phyloP scores from a whole-genome alignment of 2,888 invertebrate genomes.

The Brenthis hecate region DNA sequence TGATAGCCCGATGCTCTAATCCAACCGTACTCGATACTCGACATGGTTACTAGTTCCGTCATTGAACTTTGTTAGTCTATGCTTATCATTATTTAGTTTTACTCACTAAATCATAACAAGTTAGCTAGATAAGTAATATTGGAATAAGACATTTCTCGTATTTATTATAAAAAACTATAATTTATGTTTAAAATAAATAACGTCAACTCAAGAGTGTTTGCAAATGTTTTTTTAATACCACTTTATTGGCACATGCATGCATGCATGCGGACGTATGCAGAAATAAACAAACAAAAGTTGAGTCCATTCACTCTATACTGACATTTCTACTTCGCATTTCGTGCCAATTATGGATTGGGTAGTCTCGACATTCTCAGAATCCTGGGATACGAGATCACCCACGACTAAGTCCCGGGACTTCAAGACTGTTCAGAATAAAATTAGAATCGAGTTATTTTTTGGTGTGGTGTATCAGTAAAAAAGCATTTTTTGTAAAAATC shows the following conservation, averaged over 20 bases:
- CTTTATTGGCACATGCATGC: conserved; percentile 73
- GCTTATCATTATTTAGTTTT: conserved; percentile 35
- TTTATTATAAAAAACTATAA: not conserved
- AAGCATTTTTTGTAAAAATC: no score
- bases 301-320: conserved; percentile 78
- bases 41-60: conserved; percentile 48
- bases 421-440: no score
- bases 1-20: conserved; percentile 65
- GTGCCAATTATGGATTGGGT: conserved; percentile 55
- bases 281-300: conserved; percentile 73
- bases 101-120: conserved; percentile 29
- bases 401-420: no score
- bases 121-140: not conserved
- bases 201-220: no score
- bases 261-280: conserved; percentile 71
- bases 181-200: no score
- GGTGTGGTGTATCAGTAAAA: no score
- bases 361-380: no score
- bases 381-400: no score
- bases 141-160: not conserved
- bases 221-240: conserved; percentile 58
- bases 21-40: conserved; percentile 57
- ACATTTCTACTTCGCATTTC: conserved; percentile 68
- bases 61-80: conserved; percentile 48
- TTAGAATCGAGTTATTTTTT: no score